Evolutionary conservation across 2,113 vertebrate species (phyloP).

Genomic region (Arothron firmamentum): DNA sequence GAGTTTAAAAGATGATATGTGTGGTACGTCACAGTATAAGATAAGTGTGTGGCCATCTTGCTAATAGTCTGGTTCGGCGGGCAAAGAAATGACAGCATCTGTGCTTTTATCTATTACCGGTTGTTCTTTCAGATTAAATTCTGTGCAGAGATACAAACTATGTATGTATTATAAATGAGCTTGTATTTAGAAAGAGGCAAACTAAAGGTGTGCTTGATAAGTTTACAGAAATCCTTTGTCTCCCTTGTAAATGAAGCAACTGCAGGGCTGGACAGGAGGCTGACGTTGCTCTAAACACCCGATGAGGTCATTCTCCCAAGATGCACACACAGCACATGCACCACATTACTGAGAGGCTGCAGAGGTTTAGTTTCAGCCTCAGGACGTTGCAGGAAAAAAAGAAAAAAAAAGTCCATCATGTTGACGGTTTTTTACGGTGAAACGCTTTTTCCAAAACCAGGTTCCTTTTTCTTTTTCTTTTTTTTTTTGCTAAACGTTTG

Average conservation of each 20-base stretch:
- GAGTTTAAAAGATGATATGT: too few species aligned
- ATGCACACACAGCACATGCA: constrained; percentile 3
- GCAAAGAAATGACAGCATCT: too few species aligned
- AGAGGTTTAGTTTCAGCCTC: not conserved
- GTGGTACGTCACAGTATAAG: too few species aligned
- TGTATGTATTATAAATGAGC: too few species aligned
- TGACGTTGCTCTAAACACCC: constrained; percentile 27
- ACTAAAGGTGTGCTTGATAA: not conserved
- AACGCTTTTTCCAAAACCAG: not conserved
- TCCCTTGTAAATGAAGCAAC: not conserved
- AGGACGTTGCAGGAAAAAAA: not conserved
- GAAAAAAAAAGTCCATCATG: not conserved
- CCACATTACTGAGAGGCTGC: not conserved
- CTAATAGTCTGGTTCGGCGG: too few species aligned
- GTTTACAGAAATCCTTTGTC: not conserved
- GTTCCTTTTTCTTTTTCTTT: not conserved
- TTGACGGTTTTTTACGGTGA: not conserved
- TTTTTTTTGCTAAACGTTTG: too few species aligned
- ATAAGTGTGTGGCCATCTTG: too few species aligned
- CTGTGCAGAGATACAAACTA: too few species aligned
- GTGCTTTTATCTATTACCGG: too few species aligned
- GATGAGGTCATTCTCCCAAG: constrained; percentile 32
- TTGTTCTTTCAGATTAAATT: too few species aligned
- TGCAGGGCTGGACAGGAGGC: not conserved
- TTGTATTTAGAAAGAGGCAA: too few species aligned